Conservation (phyloP, 2,113 vertebrate genomes). For the Noturus placidus region DNA sequence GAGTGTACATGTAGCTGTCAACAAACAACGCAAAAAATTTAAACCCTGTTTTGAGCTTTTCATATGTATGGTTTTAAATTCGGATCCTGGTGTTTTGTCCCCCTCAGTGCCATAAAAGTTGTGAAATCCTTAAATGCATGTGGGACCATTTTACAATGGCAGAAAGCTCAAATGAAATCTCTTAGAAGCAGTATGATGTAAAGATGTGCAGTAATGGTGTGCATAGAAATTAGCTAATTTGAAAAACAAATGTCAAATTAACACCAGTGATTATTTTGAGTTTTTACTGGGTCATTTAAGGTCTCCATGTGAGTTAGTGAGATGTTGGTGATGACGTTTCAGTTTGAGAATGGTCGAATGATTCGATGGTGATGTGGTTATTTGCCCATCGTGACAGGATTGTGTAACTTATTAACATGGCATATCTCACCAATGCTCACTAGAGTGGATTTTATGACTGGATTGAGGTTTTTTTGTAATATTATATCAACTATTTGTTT, state of each 20-base stretch:
- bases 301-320: background rate
- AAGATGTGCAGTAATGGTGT: background rate
- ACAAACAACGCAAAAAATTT: background rate
- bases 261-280: background rate
- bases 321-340: background rate
- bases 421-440: background rate
- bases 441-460: background rate
- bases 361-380: background rate
- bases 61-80: background rate
- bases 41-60: background rate
- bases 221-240: background rate
- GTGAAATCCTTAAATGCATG: background rate
- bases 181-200: background rate
- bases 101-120: too few species aligned
- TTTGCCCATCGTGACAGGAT: background rate
- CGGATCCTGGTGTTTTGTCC: background rate
- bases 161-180: background rate
- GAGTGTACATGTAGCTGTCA: background rate
- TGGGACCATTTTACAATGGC: background rate
- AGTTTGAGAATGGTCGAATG: background rate
- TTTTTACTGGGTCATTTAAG: background rate
- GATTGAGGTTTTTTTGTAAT: slow-evolving; percentile 27
- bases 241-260: background rate
- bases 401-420: slow-evolving; percentile 1
- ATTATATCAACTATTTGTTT: slow-evolving; percentile 48